These are phyloP conservation scores for Heterodera filipjevi DNA, from an alignment of 2,888 invertebrate species.

Conservation along the genomic window DNA sequence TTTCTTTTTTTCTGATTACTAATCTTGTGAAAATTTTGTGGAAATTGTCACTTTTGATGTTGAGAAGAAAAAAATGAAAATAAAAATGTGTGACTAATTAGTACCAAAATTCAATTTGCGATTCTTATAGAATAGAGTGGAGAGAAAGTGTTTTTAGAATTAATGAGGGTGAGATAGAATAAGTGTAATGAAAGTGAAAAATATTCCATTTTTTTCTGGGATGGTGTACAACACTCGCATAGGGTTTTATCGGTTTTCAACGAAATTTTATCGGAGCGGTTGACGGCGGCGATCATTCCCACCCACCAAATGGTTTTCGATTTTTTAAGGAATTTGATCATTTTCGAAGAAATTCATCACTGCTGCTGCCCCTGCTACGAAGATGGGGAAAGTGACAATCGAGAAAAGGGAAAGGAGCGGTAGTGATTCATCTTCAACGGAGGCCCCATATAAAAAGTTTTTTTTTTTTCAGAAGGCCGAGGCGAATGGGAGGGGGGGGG, in stretches of 20 bases:
- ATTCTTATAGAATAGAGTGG: too few species aligned
- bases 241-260: not conserved
- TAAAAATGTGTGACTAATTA: too few species aligned
- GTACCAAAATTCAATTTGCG: too few species aligned
- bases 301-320: not conserved
- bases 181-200: too few species aligned
- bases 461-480: not conserved
- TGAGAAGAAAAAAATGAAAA: too few species aligned
- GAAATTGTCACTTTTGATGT: too few species aligned
- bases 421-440: too few species aligned
- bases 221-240: not conserved
- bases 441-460: too few species aligned
- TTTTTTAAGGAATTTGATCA: constrained; percentile 2
- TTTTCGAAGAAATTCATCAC: not conserved
- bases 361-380: too few species aligned
- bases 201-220: not conserved
- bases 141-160: not conserved
- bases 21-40: too few species aligned
- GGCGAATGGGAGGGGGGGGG: not conserved
- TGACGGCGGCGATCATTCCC: not conserved
- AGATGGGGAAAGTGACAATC: not conserved
- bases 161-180: not conserved
- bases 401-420: not conserved
- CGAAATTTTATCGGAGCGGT: not conserved
- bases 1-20: too few species aligned